Base-by-base conservation (phyloP, 2,888 invertebrate species). In the Microdon myrmicae region DNA sequence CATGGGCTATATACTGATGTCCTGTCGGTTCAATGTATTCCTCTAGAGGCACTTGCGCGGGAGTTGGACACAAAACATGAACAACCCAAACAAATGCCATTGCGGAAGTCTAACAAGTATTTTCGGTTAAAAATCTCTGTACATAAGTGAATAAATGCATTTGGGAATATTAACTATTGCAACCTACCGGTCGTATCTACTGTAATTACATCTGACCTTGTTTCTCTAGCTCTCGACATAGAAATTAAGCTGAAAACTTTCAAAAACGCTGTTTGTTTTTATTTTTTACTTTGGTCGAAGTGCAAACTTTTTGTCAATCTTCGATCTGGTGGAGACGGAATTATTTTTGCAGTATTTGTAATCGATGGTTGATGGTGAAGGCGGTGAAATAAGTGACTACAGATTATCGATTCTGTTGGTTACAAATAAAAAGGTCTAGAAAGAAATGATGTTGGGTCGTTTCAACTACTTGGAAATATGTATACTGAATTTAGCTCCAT, bases 161-260 rank as follows among this genome's bases (percentile, higher is more conserved):
- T 4, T 28, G 6, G 10, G 22, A 31, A 43, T 6, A 22, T 20
- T 2, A 4, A 20, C 23, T 10, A 10, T 32, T 7, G 3, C 14
- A 32, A 31, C 17, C 10, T 32, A 17, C 14, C 17, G 22, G 23
- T 38, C 13, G 8, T 2, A 13, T 29, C 29, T 37, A 29, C 13
- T 14, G 20, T 54, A 37, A 44, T 54, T 19, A 26, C 32, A 32
- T 34, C 8, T 54, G 37, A 54, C 54, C 45, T 54, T 54, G 45
- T 54, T 54, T 45, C 26, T 12, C 9, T 10, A 54, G 9, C 38
- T 16, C 25, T 45, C 25, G 9, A 45, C 23, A 14, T 20, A 23
- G 29, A 31, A 37, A n/a, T 41, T 34, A 26, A 44, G 44, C 38
- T 29, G 37, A 31, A n/a, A n/a, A n/a, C n/a, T n/a, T n/a, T n/a